These are phyloP conservation scores for Anthopleura xanthogrammica DNA, from an alignment of 92 coral and sea anemone species.

Conservation along the genomic window DNA sequence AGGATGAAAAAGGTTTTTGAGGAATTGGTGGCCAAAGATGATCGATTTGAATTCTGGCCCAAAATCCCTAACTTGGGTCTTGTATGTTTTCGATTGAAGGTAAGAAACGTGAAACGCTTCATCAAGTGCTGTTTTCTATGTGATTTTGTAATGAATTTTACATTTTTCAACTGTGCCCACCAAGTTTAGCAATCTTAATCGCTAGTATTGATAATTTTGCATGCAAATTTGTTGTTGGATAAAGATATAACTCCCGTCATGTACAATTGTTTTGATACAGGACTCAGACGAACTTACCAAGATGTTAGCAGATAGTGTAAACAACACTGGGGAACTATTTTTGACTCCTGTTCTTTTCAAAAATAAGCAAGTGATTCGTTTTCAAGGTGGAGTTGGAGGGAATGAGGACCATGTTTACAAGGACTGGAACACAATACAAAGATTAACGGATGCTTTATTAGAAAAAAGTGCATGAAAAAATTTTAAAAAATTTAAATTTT, in stretches of 20 bases:
- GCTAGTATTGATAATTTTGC: no score
- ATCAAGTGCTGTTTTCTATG: neutral
- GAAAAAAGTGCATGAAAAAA: neutral
- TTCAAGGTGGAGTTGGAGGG: slow-evolving; percentile 6
- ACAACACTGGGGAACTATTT: slow-evolving; percentile 28
- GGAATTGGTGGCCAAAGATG: slow-evolving; percentile 25
- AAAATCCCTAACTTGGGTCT: slow-evolving; percentile 30
- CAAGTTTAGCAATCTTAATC: no score
- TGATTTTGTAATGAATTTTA: no score
- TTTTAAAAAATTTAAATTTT: no score
- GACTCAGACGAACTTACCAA: slow-evolving; percentile 40
- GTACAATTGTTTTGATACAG: slow-evolving; percentile 3
- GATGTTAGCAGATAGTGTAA: slow-evolving; percentile 27
- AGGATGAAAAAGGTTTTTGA: slow-evolving; percentile 40
- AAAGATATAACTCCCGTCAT: no score
- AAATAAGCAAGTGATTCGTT: slow-evolving; percentile 11
- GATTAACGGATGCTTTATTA: slow-evolving; percentile 9
- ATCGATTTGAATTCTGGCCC: slow-evolving; percentile 46
- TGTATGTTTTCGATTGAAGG: slow-evolving; percentile 58
- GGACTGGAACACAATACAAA: slow-evolving; percentile 25
- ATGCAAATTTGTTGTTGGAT: no score
- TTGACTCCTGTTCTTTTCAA: slow-evolving; percentile 23
- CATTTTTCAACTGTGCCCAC: no score
- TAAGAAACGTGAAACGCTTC: neutral
- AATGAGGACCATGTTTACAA: neutral